Base-by-base conservation (phyloP, 2,113 vertebrate species). In the Toxotes chatareus region DNA sequence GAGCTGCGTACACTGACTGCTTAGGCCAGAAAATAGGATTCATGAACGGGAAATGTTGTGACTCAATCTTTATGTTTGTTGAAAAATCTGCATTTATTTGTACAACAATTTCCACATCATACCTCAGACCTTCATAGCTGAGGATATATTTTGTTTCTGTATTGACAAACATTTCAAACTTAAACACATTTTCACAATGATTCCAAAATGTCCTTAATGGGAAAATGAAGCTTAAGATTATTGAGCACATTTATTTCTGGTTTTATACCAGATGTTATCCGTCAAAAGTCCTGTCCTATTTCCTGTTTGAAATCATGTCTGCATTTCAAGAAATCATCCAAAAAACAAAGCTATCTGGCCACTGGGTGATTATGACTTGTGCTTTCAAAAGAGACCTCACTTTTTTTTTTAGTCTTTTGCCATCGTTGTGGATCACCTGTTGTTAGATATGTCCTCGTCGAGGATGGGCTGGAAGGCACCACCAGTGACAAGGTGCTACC, bases 401-500 rank as follows among this genome's bases (percentile, higher is more conserved):
- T 56, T 46, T 53, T 27, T 6, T 49, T 60, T 51, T 31, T 12
- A 27, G 12, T 46, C 8, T 63, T 63, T n/a, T 42, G 31, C 31
- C 4, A 8, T n/a, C 47, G 27, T 19, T 21, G 53, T 23, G 2
- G 17, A 21, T 70, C 10, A 31, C 59, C 68, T 64, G 67, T 16
- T 68, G 4, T 72, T 69, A 31, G 61, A 14, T 51, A 14, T 7
- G n/a, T n/a, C 57, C 13, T 76, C 38, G 40, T 42, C 32, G 31
- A 23, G 56, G 70, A 73, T 51, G 79, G 66, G 76, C 79, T 80
- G 27, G 13, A 5, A 73, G 80, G 46, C 85, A 56, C 57, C 6
- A 62, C 75, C 79, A 94, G 82, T 94, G 90, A 92, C 91, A 78
- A 71, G 27, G 60, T 73, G 69, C 89, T 80, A 86, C 95, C 95